Conservation (phyloP, 1,140 invertebrate genomes). For the Ooceraea biroi region DNA sequence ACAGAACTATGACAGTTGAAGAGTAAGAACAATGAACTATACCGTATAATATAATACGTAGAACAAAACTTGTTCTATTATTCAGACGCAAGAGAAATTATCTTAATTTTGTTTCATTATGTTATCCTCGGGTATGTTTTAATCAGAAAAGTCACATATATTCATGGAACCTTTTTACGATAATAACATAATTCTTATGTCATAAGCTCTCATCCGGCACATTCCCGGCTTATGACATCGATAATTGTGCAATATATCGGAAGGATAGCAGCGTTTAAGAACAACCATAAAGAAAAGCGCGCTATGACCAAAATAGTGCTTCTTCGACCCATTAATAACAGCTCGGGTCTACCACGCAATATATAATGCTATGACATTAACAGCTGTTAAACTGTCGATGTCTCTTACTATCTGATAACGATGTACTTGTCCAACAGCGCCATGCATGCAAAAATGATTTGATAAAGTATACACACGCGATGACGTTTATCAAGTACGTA, state of each 20-base stretch:
- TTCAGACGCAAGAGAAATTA: neutral
- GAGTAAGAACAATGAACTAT: too few relatives aligned
- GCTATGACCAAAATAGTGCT: constrained; percentile 30
- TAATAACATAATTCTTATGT: constrained; percentile 37
- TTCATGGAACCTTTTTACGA: constrained; percentile 4
- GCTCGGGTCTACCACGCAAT: neutral
- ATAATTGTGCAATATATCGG: constrained; percentile 58
- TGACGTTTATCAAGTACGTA: constrained; percentile 18
- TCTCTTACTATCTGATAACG: neutral
- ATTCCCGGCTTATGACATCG: constrained; percentile 26
- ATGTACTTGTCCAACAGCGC: neutral
- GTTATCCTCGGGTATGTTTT: neutral
- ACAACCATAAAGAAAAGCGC: constrained; percentile 18
- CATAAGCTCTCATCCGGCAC: constrained; percentile 18
- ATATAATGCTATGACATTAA: neutral
- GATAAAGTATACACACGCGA: neutral
- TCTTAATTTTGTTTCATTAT: neutral
- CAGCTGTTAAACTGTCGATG: neutral
- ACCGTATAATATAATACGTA: too few relatives aligned
- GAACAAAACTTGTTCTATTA: too few relatives aligned
- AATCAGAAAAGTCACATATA: constrained; percentile 29
- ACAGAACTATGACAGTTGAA: too few relatives aligned
- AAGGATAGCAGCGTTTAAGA: constrained; percentile 26
- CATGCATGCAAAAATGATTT: neutral
- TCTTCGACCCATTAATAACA: constrained; percentile 37